These are phyloP conservation scores for Chaetops frenatus DNA, from an alignment of 2,113 vertebrate genomes.

Conservation along the genomic window DNA sequence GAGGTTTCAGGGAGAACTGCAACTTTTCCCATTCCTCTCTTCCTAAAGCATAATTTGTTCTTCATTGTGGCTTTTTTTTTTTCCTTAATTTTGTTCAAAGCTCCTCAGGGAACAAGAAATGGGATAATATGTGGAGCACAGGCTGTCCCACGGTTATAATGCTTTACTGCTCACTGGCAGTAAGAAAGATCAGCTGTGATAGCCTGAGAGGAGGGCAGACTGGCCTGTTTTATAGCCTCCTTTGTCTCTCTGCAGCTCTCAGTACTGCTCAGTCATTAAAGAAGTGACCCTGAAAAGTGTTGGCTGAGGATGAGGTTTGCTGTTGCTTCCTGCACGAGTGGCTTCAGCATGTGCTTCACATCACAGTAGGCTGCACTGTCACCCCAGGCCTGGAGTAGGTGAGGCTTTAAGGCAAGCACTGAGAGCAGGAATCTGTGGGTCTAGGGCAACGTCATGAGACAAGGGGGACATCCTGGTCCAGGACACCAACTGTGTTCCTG, in stretches of 20 bases:
- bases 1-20: not conserved
- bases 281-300: not conserved
- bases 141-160: not conserved
- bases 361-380: not conserved
- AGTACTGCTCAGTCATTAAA: not conserved
- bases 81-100: not conserved
- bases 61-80: not conserved
- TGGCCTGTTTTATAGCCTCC: not conserved
- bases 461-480: not conserved
- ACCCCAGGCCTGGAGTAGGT: not conserved
- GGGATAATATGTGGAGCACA: not conserved
- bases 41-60: not conserved
- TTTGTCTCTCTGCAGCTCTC: not conserved
- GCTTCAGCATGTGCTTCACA: not conserved
- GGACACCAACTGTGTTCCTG: not conserved
- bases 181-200: not conserved
- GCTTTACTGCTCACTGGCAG: not conserved
- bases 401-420: not conserved
- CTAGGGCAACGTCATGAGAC: not conserved
- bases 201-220: not conserved
- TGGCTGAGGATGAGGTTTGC: not conserved
- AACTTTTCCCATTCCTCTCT: not conserved
- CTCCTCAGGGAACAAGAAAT: not conserved
- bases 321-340: not conserved
- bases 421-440: not conserved